Percentiles rank a stretch among this genome's conserved stretches.
Evolutionary conservation across 2,888 invertebrate genomes (phyloP).

Genomic region (Callyntrura sp.): DNA sequence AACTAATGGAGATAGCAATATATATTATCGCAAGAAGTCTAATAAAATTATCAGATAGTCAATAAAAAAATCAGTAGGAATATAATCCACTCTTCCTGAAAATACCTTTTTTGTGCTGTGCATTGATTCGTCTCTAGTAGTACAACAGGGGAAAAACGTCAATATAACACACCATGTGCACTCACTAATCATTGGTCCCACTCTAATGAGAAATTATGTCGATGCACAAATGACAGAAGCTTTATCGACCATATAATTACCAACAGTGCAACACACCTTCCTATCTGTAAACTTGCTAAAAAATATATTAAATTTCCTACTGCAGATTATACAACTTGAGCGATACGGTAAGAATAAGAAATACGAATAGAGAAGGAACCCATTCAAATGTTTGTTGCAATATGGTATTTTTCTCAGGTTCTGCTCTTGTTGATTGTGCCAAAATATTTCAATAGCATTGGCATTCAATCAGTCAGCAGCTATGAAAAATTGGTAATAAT

Average conservation of each 20-base stretch:
- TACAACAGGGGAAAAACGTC: constrained; percentile 26
- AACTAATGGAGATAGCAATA: no score
- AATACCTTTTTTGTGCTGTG: neutral
- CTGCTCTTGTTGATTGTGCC: neutral
- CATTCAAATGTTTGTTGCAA: neutral
- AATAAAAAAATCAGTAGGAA: constrained; percentile 6
- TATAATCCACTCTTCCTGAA: neutral
- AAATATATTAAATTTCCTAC: no score
- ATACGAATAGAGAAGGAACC: neutral
- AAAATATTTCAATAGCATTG: constrained; percentile 1
- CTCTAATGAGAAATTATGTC: constrained; percentile 32
- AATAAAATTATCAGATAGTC: constrained; percentile 61
- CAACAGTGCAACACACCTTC: no score
- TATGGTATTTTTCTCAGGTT: no score
- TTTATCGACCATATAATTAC: neutral
- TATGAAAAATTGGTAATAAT: constrained; percentile 29
- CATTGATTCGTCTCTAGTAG: neutral
- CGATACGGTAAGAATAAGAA: no score
- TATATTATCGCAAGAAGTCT: neutral
- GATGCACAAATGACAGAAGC: constrained; percentile 28
- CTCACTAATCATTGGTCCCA: neutral
- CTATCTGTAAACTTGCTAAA: neutral
- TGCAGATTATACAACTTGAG: no score
- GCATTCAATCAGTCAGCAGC: constrained; percentile 20
- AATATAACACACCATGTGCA: neutral